Base-by-base conservation (phyloP, 2,888 invertebrate genomes). In the Hirtodrosophila trivittata region DNA sequence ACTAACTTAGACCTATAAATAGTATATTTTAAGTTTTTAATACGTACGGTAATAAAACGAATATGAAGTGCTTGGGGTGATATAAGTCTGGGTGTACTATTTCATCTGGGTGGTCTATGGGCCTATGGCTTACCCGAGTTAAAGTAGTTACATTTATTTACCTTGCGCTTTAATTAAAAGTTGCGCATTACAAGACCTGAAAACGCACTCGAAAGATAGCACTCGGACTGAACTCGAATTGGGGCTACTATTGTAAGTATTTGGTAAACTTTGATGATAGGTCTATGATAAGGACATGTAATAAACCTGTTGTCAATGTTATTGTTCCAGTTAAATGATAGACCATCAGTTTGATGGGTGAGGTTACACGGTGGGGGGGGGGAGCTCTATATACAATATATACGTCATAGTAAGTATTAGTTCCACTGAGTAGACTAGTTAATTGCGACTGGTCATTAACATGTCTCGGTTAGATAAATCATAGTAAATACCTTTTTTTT, bases 191-290 rank as follows among this genome's bases (percentile, higher is more conserved):
- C 3, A 21, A 21, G 2, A 21, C 3, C 5, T 21, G 18, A 21
- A 3, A 3, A 21, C 5, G 18, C 5, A 21, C 18, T 21, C 18
- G 3, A 21, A 21, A 21, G 18, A 21, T 21, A 21, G 5, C 18
- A 5, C 18, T 21, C 2, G 18, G 18, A 21, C 2, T 21, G n/a
- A n/a, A n/a, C n/a, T n/a, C n/a, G n/a, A n/a, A n/a, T n/a, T n/a
- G n/a, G n/a, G n/a, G n/a, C n/a, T n/a, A n/a, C n/a, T n/a, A n/a
- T n/a, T n/a, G n/a, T n/a, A n/a, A n/a, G n/a, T n/a, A n/a, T n/a
- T n/a, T n/a, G n/a, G n/a, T n/a, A n/a, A n/a, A n/a, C n/a, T 57
- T 50, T 50, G 66, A 66, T 62, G 55, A 25, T 28, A 42, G 16
- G 9, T 16, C n/a, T n/a, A 8, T 8, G 68, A 71, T 66, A 58